A percentile compares a stretch with the other conserved stretches of the same genome.
Evolutionary conservation across 1,140 invertebrate genomes (phyloP).

Genomic region (Magallana angulata): DNA sequence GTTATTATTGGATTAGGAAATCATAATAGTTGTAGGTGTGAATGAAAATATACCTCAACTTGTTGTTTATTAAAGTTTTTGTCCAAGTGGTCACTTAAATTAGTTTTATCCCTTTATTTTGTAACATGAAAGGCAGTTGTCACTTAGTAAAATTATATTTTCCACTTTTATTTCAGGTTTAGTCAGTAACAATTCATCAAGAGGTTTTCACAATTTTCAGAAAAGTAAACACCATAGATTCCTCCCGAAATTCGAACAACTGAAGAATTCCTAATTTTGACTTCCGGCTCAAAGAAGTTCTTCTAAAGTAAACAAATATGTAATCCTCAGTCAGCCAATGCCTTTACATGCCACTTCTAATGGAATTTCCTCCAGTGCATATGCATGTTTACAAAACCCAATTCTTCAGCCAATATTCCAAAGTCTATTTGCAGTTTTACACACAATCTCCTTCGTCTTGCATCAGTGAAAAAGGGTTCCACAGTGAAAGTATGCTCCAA

Average conservation of each 20-base stretch:
- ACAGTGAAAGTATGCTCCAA: not conserved
- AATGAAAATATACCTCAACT: too few species aligned
- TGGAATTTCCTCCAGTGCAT: not conserved
- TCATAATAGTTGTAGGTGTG: too few species aligned
- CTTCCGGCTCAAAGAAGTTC: not conserved
- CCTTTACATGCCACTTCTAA: not conserved
- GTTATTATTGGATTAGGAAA: not conserved
- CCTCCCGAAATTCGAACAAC: not conserved
- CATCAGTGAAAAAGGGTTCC: not conserved
- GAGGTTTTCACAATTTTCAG: not conserved
- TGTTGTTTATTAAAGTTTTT: too few species aligned
- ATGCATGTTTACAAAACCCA: not conserved
- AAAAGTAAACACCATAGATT: not conserved
- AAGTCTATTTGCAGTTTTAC: not conserved
- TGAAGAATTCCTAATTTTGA: slow-evolving; percentile 1
- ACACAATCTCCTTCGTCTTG: not conserved
- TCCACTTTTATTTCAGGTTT: not conserved
- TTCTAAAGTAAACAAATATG: slow-evolving; percentile 17
- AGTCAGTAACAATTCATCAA: not conserved
- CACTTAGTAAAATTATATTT: not conserved
- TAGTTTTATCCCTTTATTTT: not conserved
- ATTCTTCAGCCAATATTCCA: not conserved
- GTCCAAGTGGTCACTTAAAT: not conserved
- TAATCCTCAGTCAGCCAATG: not conserved
- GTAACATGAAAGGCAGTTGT: not conserved